Percentiles rank a stretch among this genome's conserved stretches.
phyloP scores from a whole-genome alignment of 2,888 invertebrate species.

The Oxytorus armatus region DNA sequence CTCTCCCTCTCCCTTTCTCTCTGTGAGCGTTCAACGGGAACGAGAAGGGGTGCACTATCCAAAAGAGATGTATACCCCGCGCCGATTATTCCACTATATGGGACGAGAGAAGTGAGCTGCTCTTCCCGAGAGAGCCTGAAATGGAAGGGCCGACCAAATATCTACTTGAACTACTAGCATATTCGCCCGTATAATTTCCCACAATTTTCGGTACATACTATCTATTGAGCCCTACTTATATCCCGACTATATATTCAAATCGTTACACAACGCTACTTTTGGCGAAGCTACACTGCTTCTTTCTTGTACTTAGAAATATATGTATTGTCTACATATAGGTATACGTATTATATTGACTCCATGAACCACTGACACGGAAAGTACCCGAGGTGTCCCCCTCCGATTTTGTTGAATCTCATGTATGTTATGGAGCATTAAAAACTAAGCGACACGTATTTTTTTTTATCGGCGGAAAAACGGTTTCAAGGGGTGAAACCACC shows the following conservation, averaged over 20 bases:
- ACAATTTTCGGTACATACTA: slow-evolving; percentile 21
- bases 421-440: no score
- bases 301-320: slow-evolving; percentile 14
- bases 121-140: slow-evolving; percentile 8
- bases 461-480: no score
- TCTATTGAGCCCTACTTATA: slow-evolving; percentile 50
- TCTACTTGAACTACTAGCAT: slow-evolving; percentile 50
- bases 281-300: slow-evolving; percentile 21
- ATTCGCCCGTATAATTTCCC: slow-evolving; percentile 44
- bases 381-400: no score
- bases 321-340: not conserved
- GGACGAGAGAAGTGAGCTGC: slow-evolving; percentile 31
- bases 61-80: slow-evolving; percentile 44
- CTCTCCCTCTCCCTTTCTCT: not conserved
- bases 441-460: no score
- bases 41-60: slow-evolving; percentile 32
- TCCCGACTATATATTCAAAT: slow-evolving; percentile 52
- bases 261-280: slow-evolving; percentile 24
- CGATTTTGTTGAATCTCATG: no score
- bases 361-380: no score
- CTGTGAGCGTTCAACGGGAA: slow-evolving; percentile 33
- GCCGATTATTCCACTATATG: slow-evolving; percentile 62
- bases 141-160: slow-evolving; percentile 50
- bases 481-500: no score
- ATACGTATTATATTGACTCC: no score